Conservation (phyloP, 2,113 vertebrate species). For the Urocynchramus pylzowi region DNA sequence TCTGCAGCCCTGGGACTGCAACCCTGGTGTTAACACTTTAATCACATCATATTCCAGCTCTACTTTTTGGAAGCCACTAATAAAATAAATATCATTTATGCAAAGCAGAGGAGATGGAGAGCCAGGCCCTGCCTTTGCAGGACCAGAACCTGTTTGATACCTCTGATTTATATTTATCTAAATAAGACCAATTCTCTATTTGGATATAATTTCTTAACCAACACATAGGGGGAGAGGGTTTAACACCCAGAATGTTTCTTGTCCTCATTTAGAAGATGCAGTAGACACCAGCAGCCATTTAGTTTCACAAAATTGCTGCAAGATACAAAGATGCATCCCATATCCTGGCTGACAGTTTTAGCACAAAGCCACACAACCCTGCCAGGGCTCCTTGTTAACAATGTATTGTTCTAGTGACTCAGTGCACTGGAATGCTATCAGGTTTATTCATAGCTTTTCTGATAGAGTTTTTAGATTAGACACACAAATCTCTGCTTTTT, state of each 20-base stretch:
- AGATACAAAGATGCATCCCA: not conserved
- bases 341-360: not conserved
- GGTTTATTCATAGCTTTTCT: not conserved
- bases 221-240: not conserved
- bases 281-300: not conserved
- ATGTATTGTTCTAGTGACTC: not conserved
- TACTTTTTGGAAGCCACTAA: not conserved
- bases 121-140: not conserved
- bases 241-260: not conserved
- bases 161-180: not conserved
- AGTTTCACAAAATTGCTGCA: not conserved
- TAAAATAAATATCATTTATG: not conserved
- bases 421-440: not conserved
- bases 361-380: not conserved
- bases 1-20: not conserved
- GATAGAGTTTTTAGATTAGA: not conserved
- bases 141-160: not conserved
- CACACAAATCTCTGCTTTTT: not conserved
- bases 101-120: not conserved
- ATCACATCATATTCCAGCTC: fast-evolving
- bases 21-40: not conserved
- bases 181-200: not conserved
- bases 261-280: not conserved
- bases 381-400: not conserved
- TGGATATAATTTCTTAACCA: not conserved